Percentiles rank a stretch among this genome's conserved stretches.
Conservation (phyloP, 2,797 vertebrate genomes). For the Sitta carolinensis region DNA sequence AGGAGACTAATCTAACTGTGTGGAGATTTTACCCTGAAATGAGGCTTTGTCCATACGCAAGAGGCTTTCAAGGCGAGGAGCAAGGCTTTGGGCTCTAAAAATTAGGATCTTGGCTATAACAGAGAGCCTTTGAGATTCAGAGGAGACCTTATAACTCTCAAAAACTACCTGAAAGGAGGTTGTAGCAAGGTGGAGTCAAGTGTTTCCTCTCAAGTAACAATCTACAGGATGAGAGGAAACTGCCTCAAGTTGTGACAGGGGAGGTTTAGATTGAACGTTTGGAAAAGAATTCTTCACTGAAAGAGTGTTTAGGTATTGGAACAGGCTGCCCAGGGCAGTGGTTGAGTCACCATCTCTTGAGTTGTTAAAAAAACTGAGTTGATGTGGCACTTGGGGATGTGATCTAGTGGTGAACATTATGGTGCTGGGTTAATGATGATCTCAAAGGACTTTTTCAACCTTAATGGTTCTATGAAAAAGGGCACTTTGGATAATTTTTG, state of each 20-base stretch:
- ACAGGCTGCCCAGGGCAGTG: background rate
- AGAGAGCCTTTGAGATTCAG: background rate
- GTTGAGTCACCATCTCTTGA: background rate
- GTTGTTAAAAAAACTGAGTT: background rate
- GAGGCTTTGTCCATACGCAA: background rate
- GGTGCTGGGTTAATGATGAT: background rate
- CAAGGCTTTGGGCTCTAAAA: background rate
- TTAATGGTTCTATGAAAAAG: background rate
- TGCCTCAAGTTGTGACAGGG: background rate
- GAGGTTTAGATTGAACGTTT: background rate
- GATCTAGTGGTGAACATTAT: background rate
- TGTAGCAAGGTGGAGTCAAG: background rate
- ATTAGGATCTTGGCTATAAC: background rate
- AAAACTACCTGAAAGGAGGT: background rate
- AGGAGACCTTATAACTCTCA: background rate
- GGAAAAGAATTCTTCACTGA: background rate
- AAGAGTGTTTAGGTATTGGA: background rate
- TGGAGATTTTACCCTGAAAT: background rate
- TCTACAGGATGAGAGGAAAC: background rate
- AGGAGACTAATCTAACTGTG: too few relatives aligned
- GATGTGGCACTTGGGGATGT: background rate
- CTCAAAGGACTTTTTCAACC: background rate
- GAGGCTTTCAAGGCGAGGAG: rapidly evolving
- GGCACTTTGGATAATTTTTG: background rate
- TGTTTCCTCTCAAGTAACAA: background rate